Conservation (phyloP, 2,113 vertebrate genomes). For the Austrofundulus limnaeus region DNA sequence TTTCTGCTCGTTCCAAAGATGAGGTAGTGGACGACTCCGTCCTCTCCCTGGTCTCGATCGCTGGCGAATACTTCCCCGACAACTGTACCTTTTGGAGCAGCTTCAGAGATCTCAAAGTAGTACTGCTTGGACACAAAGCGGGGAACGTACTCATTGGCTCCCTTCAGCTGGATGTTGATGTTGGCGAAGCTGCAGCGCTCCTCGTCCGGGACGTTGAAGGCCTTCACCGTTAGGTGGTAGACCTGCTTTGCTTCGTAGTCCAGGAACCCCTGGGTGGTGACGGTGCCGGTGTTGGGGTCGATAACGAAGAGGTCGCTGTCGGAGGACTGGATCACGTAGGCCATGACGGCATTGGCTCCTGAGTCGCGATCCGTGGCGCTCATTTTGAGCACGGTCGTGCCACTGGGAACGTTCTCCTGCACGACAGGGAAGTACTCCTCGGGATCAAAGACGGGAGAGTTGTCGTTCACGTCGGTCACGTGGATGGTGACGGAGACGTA, state of each 20-base stretch:
- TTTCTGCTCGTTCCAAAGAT: constrained; percentile 92
- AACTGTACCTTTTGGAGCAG: constrained; percentile 86
- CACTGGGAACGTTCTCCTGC: constrained; percentile 95
- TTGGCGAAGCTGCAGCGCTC: constrained; percentile 92
- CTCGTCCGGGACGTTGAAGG: constrained; percentile 95
- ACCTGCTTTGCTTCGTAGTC: constrained; percentile 96
- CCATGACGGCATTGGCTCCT: constrained; percentile 88
- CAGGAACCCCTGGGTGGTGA: constrained; percentile 98
- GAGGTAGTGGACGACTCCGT: constrained; percentile 93
- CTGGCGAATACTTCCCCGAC: constrained; percentile 97
- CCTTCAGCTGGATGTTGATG: constrained; percentile 90
- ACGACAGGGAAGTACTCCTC: constrained; percentile 90
- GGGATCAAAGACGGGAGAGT: constrained; percentile 86
- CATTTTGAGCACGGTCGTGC: constrained; percentile 90
- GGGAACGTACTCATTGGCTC: constrained; percentile 97
- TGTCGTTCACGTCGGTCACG: constrained; percentile 93
- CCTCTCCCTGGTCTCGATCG: constrained; percentile 92
- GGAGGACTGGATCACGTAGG: constrained; percentile 91
- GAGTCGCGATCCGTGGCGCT: constrained; percentile 90
- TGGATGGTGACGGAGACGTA: constrained; percentile 86
- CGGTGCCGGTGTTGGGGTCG: constrained; percentile 91
- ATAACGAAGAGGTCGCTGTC: constrained; percentile 97
- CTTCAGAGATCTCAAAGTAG: constrained; percentile 96
- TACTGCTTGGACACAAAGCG: constrained; percentile 97
- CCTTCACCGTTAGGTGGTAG: constrained; percentile 93